A percentile compares a stretch with the other conserved stretches of the same genome.
Evolutionary conservation across 2,113 vertebrate genomes (phyloP).

Genomic region (Malurus alboscapulatus): DNA sequence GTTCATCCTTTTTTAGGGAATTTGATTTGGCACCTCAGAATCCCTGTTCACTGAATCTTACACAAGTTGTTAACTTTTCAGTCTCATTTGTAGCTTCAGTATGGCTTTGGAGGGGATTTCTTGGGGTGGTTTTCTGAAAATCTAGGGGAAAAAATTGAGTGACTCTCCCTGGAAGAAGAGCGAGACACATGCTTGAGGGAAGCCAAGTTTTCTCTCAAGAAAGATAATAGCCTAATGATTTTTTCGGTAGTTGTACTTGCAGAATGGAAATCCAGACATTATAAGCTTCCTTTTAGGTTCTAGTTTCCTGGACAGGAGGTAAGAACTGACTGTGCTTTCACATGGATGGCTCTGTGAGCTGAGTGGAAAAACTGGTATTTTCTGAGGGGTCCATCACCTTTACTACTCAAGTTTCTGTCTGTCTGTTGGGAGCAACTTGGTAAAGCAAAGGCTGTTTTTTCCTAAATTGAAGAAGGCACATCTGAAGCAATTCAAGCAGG

Average conservation of each 20-base stretch:
- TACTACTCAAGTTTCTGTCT: not conserved
- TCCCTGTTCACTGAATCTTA: not conserved
- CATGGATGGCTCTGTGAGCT: accelerated
- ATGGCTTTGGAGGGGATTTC: not conserved
- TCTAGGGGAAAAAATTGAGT: not conserved
- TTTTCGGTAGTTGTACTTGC: not conserved
- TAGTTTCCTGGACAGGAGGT: not conserved
- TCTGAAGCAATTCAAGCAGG: not conserved
- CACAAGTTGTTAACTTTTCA: not conserved
- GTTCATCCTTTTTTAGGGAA: not conserved
- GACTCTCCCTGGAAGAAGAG: not conserved
- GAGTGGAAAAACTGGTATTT: not conserved
- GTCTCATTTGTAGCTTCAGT: not conserved
- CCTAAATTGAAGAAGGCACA: not conserved
- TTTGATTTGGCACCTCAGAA: not conserved
- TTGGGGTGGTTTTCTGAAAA: not conserved
- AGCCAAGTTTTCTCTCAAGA: not conserved
- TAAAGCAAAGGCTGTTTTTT: not conserved
- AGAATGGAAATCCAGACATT: not conserved
- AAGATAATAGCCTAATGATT: not conserved
- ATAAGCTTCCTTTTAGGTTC: not conserved
- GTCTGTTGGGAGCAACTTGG: not conserved
- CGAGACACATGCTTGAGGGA: not conserved
- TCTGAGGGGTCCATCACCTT: not conserved
- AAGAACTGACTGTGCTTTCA: not conserved